These are phyloP conservation scores for Scaptomyza hsui DNA, from an alignment of 1,140 invertebrate species.

Conservation along the genomic window DNA sequence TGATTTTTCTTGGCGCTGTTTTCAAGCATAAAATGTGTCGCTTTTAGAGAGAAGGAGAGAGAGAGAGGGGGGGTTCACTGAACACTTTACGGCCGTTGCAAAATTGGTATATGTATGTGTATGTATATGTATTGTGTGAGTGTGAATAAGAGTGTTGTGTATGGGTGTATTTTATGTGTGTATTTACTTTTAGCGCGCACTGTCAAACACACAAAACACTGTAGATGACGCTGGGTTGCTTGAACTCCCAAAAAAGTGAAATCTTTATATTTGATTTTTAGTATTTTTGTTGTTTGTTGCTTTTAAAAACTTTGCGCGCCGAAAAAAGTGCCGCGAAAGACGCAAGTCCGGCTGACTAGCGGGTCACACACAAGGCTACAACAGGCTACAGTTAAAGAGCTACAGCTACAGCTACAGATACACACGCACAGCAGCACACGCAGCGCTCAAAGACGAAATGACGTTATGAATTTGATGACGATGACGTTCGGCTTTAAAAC, in stretches of 20 bases:
- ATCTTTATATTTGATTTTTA: conserved; percentile 6
- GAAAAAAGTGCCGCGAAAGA: conserved; percentile 20
- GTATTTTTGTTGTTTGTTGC: conserved; percentile 5
- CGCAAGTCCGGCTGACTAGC: conserved; percentile 54
- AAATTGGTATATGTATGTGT: conserved; percentile 42
- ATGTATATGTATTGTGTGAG: conserved; percentile 9
- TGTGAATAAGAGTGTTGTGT: conserved; percentile 33
- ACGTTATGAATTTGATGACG: conserved; percentile 61
- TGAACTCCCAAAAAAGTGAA: conserved; percentile 11
- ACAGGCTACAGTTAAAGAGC: background rate
- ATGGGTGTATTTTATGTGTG: conserved; percentile 31
- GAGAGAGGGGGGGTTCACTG: conserved; percentile 2
- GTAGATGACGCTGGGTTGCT: conserved; percentile 28
- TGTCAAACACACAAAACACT: conserved; percentile 28
- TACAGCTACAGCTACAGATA: conserved; percentile 15
- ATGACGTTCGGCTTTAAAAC: conserved; percentile 32
- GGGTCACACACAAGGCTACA: conserved; percentile 3
- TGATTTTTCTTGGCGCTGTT: conserved; percentile 52
- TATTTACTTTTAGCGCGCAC: conserved; percentile 60
- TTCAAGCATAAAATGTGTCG: conserved; percentile 74
- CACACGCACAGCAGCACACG: conserved; percentile 38
- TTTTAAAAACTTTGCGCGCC: conserved; percentile 19
- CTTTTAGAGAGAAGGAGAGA: conserved; percentile 29
- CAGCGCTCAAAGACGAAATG: conserved; percentile 45
- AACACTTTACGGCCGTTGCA: conserved; percentile 68